Base-by-base conservation (phyloP, 1,140 invertebrate genomes). In the Venturia canescens region DNA sequence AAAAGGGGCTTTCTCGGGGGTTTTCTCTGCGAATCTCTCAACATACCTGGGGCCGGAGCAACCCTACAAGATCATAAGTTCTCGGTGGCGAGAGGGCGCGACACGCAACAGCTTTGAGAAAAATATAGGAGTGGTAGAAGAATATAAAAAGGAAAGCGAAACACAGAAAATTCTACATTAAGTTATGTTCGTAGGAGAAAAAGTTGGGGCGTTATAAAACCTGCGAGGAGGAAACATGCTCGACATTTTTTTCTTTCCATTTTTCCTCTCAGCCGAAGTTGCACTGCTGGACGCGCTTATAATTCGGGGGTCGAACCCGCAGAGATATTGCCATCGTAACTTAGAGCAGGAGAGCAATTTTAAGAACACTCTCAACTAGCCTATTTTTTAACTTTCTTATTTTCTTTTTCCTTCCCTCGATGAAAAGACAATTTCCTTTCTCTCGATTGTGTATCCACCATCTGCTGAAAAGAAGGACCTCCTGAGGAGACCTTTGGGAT, bases 121-220 rank as follows among this genome's bases (percentile, higher is more conserved):
- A 26, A 63, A 23, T 26, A 63, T 63, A 27, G n/a, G 23, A 63
- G n/a, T 9, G 27, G 23, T 26, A 11, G n/a, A 26, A 13, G 13
- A 13, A 27, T 26, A 15, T n/a, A 63, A 26, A 57, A 3, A 57
- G 21, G 53, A 57, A 18, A 18, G 53, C 6, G 38, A 44, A 44
- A 44, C 7, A 9, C 82, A 79, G 81, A 84, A 83, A 85, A 84
- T 82, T 83, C 82, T 81, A 80, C 84, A 79, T 69, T 84, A 86
- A 87, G 86, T 88, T 87, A 87, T 85, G 81, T 83, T 13, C 13
- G 23, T 26, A 23, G 6, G 23, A 63, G 60, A 63, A 63, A 63
- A 63, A 63, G 60, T 63, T 63, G 60, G 60, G 18, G 60, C 60
- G 60, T 63, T 63, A 7, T 53, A 76, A 76, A 76, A 71, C 69